Evolutionary conservation across 2,888 invertebrate species (phyloP), one percentile per base, ranked within the genome.

Genomic region (Zygaena filipendulae): DNA sequence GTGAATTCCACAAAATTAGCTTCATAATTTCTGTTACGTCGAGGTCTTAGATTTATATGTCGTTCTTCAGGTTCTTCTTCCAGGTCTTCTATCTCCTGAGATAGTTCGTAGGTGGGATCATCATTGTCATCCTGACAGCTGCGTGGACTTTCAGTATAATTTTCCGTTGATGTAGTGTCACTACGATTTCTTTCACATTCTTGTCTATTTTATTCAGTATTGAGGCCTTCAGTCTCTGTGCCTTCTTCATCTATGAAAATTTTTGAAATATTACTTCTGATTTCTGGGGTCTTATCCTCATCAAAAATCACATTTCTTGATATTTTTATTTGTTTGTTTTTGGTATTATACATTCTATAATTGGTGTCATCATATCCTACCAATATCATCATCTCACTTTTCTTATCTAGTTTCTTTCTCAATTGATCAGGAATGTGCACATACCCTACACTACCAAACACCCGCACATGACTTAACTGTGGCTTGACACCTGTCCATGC

Each of bases 331-430:
- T 23, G 29, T 11, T 32, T 42, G 12, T 31, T 43, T 2, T 34
- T 27, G 3, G n/a, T 2, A 30, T 45, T 27, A 34, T 31, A 53
- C 40, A 53, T 46, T 28, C 44, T 46, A 13, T 53, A 52, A n/a
- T 52, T 53, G 4, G 33, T 40, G 8, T 46, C 34, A 2, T 43
- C 40, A 45, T 57, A 56, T 1, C 54, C 53, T 29, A 45, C 47
- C 2, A 40, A 38, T 7, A 27, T 16, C 27, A 33, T 29, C 14
- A 29, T 39, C 11, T 8, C 20, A 27, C 35, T 36, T 20, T 39
- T 39, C 19, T 21, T 19, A n/a, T 29, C 33, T 6, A 35, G 16
- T 9, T 38, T 38, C 12, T 10, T 40, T 28, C 43, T 19, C 13
- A 27, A 23, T 32, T 38, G 21, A 11, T 35, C 25, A 11, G 42